phyloP scores from a whole-genome alignment of 1,140 invertebrate species.

The Drosophila auraria region DNA sequence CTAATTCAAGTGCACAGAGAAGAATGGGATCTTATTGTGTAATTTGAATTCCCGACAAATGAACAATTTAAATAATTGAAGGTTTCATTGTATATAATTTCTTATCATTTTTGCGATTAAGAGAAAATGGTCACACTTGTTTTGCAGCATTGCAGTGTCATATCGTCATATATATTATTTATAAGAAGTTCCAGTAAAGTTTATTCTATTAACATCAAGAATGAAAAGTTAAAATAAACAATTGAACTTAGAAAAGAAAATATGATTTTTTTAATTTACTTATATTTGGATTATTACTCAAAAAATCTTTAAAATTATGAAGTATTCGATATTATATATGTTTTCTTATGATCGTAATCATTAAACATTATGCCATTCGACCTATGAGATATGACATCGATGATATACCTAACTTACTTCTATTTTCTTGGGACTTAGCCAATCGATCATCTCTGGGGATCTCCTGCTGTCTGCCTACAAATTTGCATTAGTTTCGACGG shows the following conservation, averaged over 20 bases:
- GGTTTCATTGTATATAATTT: too few species aligned
- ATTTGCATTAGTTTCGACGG: slow-evolving; percentile 76
- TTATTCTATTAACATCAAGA: too few species aligned
- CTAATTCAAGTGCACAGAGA: not conserved
- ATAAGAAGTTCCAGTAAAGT: too few species aligned
- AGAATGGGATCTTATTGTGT: too few species aligned
- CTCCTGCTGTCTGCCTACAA: slow-evolving; percentile 24
- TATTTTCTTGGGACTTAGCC: not conserved
- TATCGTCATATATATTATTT: too few species aligned
- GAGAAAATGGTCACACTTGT: too few species aligned
- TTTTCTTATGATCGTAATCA: not conserved
- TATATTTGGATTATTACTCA: too few species aligned
- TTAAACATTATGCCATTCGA: not conserved
- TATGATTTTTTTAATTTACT: too few species aligned
- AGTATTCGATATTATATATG: not conserved
- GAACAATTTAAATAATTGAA: not conserved
- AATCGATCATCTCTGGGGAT: slow-evolving; percentile 7
- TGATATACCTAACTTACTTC: slow-evolving; percentile 2
- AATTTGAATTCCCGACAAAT: not conserved
- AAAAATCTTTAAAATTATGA: not conserved
- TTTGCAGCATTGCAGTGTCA: too few species aligned
- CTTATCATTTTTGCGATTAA: too few species aligned
- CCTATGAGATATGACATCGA: not conserved
- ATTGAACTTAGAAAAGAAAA: too few species aligned
- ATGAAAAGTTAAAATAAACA: too few species aligned